Conservation (phyloP, 2,888 invertebrate species). For the Caenorhabditis macrosperma region DNA sequence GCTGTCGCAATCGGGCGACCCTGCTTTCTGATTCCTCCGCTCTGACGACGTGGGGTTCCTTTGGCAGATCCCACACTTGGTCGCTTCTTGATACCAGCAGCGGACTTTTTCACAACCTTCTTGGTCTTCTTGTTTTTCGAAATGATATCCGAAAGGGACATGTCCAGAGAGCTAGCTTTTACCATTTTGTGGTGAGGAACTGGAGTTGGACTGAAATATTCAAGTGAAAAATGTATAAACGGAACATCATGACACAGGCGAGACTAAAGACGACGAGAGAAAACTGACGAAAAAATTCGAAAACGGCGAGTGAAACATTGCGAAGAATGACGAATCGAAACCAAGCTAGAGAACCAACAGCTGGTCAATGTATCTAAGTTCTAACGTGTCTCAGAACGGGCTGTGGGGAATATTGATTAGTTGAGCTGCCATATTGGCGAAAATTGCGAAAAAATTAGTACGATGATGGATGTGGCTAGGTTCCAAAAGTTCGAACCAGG, state of each 20-base stretch:
- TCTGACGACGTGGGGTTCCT: conserved; percentile 29
- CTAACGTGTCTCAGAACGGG: too few species aligned
- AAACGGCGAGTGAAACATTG: too few species aligned
- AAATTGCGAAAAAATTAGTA: too few species aligned
- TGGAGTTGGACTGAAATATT: neutral
- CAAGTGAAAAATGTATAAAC: neutral
- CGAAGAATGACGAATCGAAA: too few species aligned
- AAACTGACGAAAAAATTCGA: too few species aligned
- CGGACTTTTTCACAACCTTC: conserved; percentile 13
- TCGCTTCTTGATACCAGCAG: conserved; percentile 33
- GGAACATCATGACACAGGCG: neutral
- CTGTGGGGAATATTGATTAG: too few species aligned
- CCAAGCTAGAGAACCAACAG: too few species aligned
- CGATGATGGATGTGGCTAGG: too few species aligned
- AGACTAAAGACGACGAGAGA: too few species aligned
- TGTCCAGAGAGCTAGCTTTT: conserved; percentile 37
- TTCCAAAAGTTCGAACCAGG: too few species aligned
- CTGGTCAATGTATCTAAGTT: too few species aligned
- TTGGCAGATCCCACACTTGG: neutral
- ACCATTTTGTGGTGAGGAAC: conserved; percentile 28
- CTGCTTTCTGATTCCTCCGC: conserved; percentile 14
- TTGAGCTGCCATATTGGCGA: too few species aligned
- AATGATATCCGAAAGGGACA: conserved; percentile 44
- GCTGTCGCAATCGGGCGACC: neutral
- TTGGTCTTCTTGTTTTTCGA: conserved; percentile 14